phyloP scores from a whole-genome alignment of 2,888 invertebrate species.

The Phyllotreta cruciferae region DNA sequence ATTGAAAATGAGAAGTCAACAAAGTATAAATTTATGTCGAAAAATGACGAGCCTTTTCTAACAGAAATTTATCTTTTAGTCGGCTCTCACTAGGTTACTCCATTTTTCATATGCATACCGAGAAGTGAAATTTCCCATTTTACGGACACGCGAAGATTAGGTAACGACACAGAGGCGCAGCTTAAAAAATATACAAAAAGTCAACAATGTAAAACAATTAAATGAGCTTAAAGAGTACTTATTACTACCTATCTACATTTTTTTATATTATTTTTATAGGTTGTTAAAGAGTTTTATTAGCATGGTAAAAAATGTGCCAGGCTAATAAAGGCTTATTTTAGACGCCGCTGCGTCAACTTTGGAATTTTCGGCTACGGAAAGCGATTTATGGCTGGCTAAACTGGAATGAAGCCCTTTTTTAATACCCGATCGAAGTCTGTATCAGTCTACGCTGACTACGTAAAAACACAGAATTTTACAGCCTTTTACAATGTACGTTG shows the following conservation, averaged over 20 bases:
- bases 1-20: conserved; percentile 12
- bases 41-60: conserved; percentile 10
- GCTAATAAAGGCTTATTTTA: no score
- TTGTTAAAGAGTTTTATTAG: background rate
- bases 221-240: background rate
- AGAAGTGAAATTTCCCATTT: conserved; percentile 15
- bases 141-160: conserved; percentile 23
- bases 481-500: conserved; percentile 25
- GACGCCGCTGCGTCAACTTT: conserved; percentile 3
- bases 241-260: background rate
- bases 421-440: conserved; percentile 44
- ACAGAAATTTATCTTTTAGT: conserved; percentile 11
- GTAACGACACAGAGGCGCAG: conserved; percentile 13
- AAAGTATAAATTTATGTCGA: conserved; percentile 13
- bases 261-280: background rate
- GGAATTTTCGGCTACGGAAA: conserved; percentile 9
- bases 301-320: background rate
- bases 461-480: conserved; percentile 33
- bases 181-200: no score
- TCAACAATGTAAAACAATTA: background rate
- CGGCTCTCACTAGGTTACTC: conserved; percentile 12
- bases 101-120: conserved; percentile 20
- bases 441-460: conserved; percentile 44
- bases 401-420: conserved; percentile 38
- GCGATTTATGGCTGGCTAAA: conserved; percentile 27